Conservation (phyloP, 2,113 vertebrate genomes). For the Bothrops jararaca region DNA sequence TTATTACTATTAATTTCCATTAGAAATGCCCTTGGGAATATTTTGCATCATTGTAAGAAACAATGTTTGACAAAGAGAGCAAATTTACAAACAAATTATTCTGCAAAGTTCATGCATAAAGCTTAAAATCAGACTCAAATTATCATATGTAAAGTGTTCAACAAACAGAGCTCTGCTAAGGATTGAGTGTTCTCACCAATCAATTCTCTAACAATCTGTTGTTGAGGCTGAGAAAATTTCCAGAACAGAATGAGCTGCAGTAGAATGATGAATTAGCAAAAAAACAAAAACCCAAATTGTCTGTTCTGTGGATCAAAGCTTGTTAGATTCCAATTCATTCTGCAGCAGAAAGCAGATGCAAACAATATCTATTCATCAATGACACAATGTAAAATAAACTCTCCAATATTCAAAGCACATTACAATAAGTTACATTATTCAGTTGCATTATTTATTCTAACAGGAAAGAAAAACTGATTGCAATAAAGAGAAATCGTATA, state of each 20-base stretch:
- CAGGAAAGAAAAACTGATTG: not conserved
- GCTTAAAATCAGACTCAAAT: not conserved
- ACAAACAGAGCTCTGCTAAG: not conserved
- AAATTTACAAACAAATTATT: not conserved
- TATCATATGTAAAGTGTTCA: not conserved
- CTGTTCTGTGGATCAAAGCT: not conserved
- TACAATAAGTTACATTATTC: not conserved
- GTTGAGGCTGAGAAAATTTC: not conserved
- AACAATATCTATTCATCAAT: not conserved
- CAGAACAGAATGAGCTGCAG: not conserved
- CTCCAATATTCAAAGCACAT: not conserved
- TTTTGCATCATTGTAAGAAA: not conserved
- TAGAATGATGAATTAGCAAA: not conserved
- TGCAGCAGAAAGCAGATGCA: not conserved
- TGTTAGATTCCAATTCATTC: not conserved
- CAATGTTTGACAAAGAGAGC: not conserved
- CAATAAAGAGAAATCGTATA: not conserved
- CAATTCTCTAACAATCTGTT: not conserved
- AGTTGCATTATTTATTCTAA: not conserved
- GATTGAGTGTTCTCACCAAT: not conserved
- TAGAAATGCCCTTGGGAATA: not conserved
- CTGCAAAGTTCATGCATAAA: constrained; percentile 7
- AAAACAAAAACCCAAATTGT: not conserved
- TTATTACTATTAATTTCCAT: not conserved
- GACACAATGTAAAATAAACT: not conserved